Evolutionary conservation across 2,797 vertebrate species (phyloP).

Genomic region (Rhincodon typus): DNA sequence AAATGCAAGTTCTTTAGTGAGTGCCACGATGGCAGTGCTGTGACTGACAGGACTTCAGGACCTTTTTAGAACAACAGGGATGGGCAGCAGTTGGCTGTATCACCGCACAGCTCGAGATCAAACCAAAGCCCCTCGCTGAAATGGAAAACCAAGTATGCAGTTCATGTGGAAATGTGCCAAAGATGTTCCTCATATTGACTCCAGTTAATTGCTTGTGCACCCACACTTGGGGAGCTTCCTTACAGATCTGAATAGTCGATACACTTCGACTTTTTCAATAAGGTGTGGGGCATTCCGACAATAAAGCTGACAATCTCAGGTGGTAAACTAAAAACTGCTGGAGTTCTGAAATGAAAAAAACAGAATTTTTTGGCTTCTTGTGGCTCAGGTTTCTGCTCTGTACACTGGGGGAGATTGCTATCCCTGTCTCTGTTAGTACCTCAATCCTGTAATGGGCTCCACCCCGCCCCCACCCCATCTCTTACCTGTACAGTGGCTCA

Average conservation of each 20-base stretch:
- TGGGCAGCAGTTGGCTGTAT: background rate
- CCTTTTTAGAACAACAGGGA: too few species aligned
- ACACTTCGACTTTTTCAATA: background rate
- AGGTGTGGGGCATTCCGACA: background rate
- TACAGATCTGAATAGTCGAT: background rate
- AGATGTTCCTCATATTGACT: background rate
- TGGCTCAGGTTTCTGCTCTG: too few species aligned
- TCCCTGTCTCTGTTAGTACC: too few species aligned
- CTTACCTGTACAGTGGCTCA: too few species aligned
- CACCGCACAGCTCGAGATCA: background rate
- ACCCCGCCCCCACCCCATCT: too few species aligned
- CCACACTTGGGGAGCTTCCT: background rate
- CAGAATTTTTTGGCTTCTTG: too few species aligned
- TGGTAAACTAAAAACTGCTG: too few species aligned
- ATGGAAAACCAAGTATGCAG: background rate
- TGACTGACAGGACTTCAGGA: background rate
- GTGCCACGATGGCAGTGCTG: too few species aligned
- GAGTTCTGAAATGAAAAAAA: too few species aligned
- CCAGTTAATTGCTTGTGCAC: background rate
- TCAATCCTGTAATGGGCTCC: too few species aligned
- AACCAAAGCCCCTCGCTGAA: background rate
- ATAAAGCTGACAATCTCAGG: background rate
- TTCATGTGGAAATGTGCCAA: background rate
- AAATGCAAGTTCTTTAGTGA: background rate
- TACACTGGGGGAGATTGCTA: too few species aligned